These are phyloP conservation scores for Parelbella ahira DNA, from an alignment of 2,888 invertebrate species.

Conservation along the genomic window DNA sequence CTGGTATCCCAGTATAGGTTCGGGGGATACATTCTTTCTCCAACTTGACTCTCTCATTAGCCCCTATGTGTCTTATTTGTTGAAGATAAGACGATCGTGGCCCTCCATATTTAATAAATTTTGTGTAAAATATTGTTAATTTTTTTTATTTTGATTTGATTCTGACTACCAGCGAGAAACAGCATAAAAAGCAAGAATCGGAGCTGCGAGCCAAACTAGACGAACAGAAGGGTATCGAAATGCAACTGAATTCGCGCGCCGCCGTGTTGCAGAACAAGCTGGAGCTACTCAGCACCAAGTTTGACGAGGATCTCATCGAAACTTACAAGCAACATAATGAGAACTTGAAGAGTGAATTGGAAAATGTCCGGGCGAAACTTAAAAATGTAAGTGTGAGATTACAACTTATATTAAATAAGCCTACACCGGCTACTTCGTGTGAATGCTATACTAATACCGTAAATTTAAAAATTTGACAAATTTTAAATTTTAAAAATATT, in stretches of 20 bases:
- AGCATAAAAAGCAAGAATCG: slow-evolving; percentile 61
- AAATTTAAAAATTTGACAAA: too few species aligned
- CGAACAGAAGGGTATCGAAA: slow-evolving; percentile 62
- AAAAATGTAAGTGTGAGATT: slow-evolving; percentile 55
- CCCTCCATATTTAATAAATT: too few species aligned
- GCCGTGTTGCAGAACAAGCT: slow-evolving; percentile 64
- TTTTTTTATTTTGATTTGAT: not conserved
- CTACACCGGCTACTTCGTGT: too few species aligned
- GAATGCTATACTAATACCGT: too few species aligned
- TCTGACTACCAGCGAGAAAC: slow-evolving; percentile 24
- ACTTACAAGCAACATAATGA: slow-evolving; percentile 60
- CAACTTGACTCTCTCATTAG: too few species aligned
- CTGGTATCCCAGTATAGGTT: too few species aligned
- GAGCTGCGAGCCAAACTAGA: slow-evolving; percentile 60
- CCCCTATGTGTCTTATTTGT: too few species aligned
- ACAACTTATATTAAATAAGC: too few species aligned
- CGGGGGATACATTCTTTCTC: too few species aligned
- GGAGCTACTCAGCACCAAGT: slow-evolving; percentile 50
- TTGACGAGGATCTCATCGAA: slow-evolving; percentile 54
- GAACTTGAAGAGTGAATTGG: slow-evolving; percentile 50
- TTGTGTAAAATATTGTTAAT: too few species aligned
- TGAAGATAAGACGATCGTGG: too few species aligned
- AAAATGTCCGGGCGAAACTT: slow-evolving; percentile 56
- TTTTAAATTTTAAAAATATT: too few species aligned
- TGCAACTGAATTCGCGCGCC: slow-evolving; percentile 60